These are phyloP conservation scores for Trematocara unimaculatum DNA, from an alignment of 2,113 vertebrate species.

Conservation along the genomic window DNA sequence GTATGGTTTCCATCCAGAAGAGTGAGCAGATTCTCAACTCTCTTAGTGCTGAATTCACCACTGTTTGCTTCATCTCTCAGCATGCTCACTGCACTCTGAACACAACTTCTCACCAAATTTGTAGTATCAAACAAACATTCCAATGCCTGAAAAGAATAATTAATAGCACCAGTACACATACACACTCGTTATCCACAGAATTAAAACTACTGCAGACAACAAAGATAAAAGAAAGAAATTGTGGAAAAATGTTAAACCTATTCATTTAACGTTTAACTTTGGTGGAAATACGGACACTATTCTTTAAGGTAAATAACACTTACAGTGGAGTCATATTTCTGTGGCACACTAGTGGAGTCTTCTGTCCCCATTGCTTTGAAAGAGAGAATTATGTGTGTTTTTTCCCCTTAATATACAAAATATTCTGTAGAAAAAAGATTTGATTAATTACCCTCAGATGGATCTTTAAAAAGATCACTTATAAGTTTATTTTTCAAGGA, in stretches of 20 bases:
- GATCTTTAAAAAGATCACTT: background rate
- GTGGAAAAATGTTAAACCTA: accelerated
- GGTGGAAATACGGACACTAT: accelerated
- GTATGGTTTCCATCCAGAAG: constrained; percentile 8
- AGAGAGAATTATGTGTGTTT: background rate
- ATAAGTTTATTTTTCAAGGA: background rate
- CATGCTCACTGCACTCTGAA: constrained; percentile 21
- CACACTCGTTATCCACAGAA: background rate
- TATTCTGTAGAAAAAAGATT: background rate
- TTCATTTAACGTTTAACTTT: background rate
- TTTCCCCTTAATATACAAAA: background rate
- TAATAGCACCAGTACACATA: background rate
- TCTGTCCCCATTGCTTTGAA: constrained; percentile 5
- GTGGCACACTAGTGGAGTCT: background rate
- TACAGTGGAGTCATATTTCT: background rate
- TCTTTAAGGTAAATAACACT: background rate
- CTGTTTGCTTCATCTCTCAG: constrained; percentile 3
- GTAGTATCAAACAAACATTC: background rate
- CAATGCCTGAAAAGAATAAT: background rate
- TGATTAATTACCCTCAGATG: background rate
- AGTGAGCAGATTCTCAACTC: constrained; percentile 17
- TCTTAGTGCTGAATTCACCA: background rate
- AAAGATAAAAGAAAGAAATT: background rate
- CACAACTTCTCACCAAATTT: constrained; percentile 17
- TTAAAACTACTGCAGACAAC: background rate